Evolutionary conservation across 2,888 invertebrate species (phyloP), one percentile per base, ranked within the genome.

Genomic region (Aphidius colemani): DNA sequence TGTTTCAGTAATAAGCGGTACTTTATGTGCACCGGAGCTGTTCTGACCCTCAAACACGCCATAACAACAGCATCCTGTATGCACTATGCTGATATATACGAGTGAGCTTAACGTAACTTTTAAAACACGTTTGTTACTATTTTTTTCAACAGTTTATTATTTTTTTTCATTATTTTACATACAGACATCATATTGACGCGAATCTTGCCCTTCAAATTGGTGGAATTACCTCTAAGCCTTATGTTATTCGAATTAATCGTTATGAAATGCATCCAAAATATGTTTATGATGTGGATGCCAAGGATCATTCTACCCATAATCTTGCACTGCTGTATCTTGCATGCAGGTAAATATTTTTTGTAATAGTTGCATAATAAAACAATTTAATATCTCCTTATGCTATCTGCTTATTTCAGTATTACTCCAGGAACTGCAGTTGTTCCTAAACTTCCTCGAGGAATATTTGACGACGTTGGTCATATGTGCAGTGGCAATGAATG

Each of bases 11-110:
- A 68, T 44, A 67, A 62, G 7, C 68, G 75, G 55, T 73, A 74
- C 56, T 76, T 72, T 61, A 71, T 74, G 71, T 75, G 75, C 68
- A 73, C 71, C 63, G 75, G 73, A 44, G 67, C 68, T 5, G 63
- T 75, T 18, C 50, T 76, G 49, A 70, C 64, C 44, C 45, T 59
- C 6, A 69, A 61, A 53, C 70, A 69, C 51, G 71, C 71, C 39
- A 64, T 74, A 57, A 74, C 75, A 10, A 68, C 73, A 10, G 75
- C 73, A 3, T 69, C 75, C 7, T 76, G 74, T 30, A 63, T 73
- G 44, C 70, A 71, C 53, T 69, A 60, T 30, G 74, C 75, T 11
- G 65, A 70, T 57, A 62, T 74, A 59, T 61, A 70, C 50, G 67
- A 72, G 73, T 73, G 67, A 71, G 72, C 67, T 30, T 30, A 3